Conservation (phyloP, 2,113 vertebrate species). For the Danio rerio region GRCz12tu NC_133190.1:24270001-24270500, state of each 20-base stretch:
- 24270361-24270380: background rate
- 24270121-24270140: background rate
- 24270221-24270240: background rate
- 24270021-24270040: too few species aligned
- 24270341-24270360: constrained; percentile 21
- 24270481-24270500: background rate
- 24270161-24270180: too few species aligned
- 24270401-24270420: background rate
- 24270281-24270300: background rate
- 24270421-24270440: constrained; percentile 39
- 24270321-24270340: background rate
- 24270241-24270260: background rate
- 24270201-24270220: background rate
- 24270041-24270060: too few species aligned
- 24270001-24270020: too few species aligned
- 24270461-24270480: background rate
- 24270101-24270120: background rate
- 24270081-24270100: background rate
- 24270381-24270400: constrained; percentile 31
- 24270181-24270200: background rate
- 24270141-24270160: too few species aligned
- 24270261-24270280: background rate
- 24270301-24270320: background rate
- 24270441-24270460: constrained; percentile 39
- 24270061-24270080: too few species aligned